Conservation (phyloP, 2,888 invertebrate species). For the Frankliniella fusca region DNA sequence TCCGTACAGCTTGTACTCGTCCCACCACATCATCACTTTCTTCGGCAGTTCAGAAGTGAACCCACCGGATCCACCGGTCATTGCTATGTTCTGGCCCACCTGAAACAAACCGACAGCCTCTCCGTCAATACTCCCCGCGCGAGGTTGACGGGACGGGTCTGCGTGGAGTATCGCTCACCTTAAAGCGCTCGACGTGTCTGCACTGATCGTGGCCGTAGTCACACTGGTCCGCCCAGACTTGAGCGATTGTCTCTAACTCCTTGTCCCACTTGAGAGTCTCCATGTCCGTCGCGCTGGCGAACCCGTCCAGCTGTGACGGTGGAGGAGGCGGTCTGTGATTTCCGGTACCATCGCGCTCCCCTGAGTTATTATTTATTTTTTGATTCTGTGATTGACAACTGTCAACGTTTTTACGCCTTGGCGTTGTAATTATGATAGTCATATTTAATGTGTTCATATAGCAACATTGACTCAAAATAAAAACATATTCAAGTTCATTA, state of each 20-base stretch:
- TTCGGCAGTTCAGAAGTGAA: background rate
- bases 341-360: no score
- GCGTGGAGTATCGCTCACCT: no score
- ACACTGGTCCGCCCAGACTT: slow-evolving; percentile 9
- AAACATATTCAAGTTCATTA: no score
- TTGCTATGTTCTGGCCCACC: slow-evolving; percentile 13
- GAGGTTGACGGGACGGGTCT: no score
- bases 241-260: background rate
- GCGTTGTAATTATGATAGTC: no score
- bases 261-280: background rate
- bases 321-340: background rate
- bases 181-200: background rate
- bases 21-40: background rate
- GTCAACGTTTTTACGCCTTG: no score
- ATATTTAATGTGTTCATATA: no score
- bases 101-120: background rate
- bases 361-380: no score
- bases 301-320: background rate
- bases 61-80: background rate
- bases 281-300: slow-evolving; percentile 1
- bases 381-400: no score
- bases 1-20: background rate
- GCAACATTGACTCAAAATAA: no score
- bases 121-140: no score
- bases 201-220: background rate